These are phyloP conservation scores for Ambastaia sidthimunki DNA, from an alignment of 2,797 vertebrate species.

Conservation along the genomic window DNA sequence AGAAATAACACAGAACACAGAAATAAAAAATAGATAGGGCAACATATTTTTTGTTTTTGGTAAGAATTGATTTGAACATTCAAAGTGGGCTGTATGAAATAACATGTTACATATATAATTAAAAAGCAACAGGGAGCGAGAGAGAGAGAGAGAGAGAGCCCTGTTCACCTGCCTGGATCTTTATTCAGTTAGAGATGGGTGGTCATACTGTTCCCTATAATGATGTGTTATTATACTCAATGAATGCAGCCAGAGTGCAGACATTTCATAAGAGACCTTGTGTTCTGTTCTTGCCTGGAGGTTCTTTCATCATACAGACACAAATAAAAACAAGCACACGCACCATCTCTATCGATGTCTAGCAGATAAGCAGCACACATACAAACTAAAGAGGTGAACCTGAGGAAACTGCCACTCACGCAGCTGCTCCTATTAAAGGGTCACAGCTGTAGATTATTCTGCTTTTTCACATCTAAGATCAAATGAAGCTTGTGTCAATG, in stretches of 20 bases:
- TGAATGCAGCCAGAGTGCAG: conserved; percentile 39
- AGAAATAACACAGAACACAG: too few species aligned
- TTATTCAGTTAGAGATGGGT: conserved; percentile 17
- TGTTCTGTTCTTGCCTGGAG: conserved; percentile 21
- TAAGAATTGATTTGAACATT: not conserved
- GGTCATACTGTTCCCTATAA: conserved; percentile 11
- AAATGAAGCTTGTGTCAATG: not conserved
- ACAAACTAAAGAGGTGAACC: not conserved
- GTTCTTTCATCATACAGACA: conserved; percentile 24
- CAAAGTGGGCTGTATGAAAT: not conserved
- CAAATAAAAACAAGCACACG: conserved; percentile 8
- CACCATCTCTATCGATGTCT: not conserved
- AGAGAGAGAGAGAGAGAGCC: conserved; percentile 41
- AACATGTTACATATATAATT: conserved; percentile 29
- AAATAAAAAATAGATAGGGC: not conserved
- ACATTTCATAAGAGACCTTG: conserved; percentile 36
- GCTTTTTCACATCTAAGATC: not conserved
- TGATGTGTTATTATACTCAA: conserved; percentile 51
- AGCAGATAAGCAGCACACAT: conserved; percentile 10
- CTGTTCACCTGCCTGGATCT: conserved; percentile 2
- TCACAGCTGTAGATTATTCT: conserved; percentile 22
- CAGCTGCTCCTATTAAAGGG: conserved; percentile 8
- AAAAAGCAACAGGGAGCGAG: too few species aligned
- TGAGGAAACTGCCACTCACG: not conserved
- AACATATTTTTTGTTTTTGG: not conserved